These are phyloP conservation scores for Lepus oiostolus DNA, from an alignment of 2,797 vertebrate species.

Conservation along the genomic window DNA sequence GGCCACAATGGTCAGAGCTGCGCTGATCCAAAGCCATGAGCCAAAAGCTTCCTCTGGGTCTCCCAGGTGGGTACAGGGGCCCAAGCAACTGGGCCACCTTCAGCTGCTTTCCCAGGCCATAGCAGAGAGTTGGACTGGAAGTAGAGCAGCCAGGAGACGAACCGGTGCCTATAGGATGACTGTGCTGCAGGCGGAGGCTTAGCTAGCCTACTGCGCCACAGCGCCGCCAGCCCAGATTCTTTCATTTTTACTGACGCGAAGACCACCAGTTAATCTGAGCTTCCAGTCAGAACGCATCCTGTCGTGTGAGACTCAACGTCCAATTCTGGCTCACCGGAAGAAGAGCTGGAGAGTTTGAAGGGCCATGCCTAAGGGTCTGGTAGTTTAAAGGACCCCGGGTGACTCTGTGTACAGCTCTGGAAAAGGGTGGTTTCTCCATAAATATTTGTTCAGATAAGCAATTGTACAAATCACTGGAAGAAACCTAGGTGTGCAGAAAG, in stretches of 20 bases:
- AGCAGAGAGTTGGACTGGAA: too few relatives aligned
- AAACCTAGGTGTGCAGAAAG: slow-evolving; percentile 3
- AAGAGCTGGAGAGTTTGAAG: not conserved
- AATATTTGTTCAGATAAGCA: slow-evolving; percentile 36
- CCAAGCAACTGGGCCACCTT: too few relatives aligned
- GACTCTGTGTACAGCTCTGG: not conserved
- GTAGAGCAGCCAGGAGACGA: too few relatives aligned
- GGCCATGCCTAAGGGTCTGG: not conserved
- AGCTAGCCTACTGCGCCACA: too few relatives aligned
- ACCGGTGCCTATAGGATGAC: too few relatives aligned
- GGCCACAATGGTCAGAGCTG: too few relatives aligned
- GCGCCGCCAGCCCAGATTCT: too few relatives aligned
- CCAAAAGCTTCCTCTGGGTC: too few relatives aligned
- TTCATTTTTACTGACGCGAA: not conserved
- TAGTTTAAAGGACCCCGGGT: not conserved
- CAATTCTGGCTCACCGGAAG: not conserved
- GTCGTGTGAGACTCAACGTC: not conserved
- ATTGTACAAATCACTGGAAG: slow-evolving; percentile 31
- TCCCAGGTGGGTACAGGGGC: too few relatives aligned
- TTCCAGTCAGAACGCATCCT: not conserved
- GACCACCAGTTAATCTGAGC: not conserved
- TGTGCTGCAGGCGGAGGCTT: too few relatives aligned
- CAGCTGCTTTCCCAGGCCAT: too few relatives aligned
- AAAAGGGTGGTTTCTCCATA: slow-evolving; percentile 6
- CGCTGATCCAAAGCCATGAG: too few relatives aligned